Percentiles rank a stretch among this genome's conserved stretches.
Conservation (phyloP, 2,113 vertebrate species). For the Caracal caracal region DNA sequence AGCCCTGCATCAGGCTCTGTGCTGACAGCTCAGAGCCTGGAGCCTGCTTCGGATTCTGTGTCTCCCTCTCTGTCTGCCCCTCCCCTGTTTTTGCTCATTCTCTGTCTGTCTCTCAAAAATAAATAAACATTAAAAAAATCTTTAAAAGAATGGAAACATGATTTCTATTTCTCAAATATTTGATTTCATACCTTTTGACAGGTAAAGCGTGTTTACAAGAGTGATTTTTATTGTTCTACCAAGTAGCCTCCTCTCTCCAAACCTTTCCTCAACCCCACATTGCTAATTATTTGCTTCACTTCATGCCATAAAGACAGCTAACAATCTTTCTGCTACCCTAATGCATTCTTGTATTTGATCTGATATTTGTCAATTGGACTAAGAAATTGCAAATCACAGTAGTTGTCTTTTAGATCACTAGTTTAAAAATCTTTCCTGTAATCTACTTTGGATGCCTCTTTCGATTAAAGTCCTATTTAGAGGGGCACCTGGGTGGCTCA, state of each 20-base stretch:
- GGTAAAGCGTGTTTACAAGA: neutral
- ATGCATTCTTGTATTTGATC: neutral
- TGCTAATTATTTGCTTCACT: neutral
- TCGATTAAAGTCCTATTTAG: neutral
- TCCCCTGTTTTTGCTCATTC: too few species aligned
- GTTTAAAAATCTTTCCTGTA: neutral
- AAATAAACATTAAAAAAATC: too few species aligned
- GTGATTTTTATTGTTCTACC: neutral
- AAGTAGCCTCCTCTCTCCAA: neutral
- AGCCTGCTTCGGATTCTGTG: too few species aligned
- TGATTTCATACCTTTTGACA: neutral
- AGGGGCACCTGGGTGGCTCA: too few species aligned
- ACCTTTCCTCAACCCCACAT: neutral
- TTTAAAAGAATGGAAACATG: neutral
- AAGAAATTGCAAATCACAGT: neutral
- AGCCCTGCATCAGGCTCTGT: too few species aligned
- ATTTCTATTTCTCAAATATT: neutral
- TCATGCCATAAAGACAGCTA: neutral
- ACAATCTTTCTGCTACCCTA: neutral
- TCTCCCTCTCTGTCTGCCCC: too few species aligned
- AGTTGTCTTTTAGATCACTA: neutral
- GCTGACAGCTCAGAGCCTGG: too few species aligned
- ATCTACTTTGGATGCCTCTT: neutral
- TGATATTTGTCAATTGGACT: neutral
- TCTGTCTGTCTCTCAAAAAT: too few species aligned